Base-by-base conservation (phyloP, 2,113 vertebrate species). In the Hylia prasina region DNA sequence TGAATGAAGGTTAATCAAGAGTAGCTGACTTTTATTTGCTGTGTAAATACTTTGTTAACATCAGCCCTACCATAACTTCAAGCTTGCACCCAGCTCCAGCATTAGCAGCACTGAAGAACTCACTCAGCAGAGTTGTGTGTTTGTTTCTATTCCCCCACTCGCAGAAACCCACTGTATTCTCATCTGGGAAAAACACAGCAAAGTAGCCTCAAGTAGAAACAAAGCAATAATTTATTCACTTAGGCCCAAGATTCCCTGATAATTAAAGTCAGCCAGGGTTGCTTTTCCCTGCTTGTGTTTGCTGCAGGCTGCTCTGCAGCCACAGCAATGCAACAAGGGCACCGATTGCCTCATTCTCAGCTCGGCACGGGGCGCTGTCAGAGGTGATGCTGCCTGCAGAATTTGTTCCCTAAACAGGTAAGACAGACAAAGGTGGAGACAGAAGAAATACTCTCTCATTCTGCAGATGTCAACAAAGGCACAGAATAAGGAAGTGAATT, bases 381-480 rank as follows among this genome's bases (percentile, higher is more conserved):
- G 28, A 39, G 75, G 63, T 10, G n/a, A 69, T 70, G 14, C 63
- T 80, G 68, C 13, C 84, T 80, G 13, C 50, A 82, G 84, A 48
- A 82, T 77, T 76, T 80, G 42, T 33, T 82, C 78, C 91, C 50
- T 63, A n/a, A 85, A 77, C 19, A 80, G 51, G 24, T 44, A 84
- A 77, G 21, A 10, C 53, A 48, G 66, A 27, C 53, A 87, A 82
- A 94, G 84, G 82, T 86, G 66, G 85, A 66, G 75, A 35, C 73
- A 73, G 61, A 53, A 95, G 73, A 72, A 93, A 90, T 82, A 54
- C 40, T 61, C 40, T 61, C 81, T 90, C 63, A n/a, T 91, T 73
- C 64, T 44, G 21, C 45, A 58, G 84, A 87, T 88, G 90, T 91
- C 93, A 94, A 88, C 89, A 79, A 45, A 94, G 73, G 61, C 89